A percentile compares a stretch with the other conserved stretches of the same genome.
Evolutionary conservation across 2,888 invertebrate genomes (phyloP).

Genomic region (Zaprionus lineosus): DNA sequence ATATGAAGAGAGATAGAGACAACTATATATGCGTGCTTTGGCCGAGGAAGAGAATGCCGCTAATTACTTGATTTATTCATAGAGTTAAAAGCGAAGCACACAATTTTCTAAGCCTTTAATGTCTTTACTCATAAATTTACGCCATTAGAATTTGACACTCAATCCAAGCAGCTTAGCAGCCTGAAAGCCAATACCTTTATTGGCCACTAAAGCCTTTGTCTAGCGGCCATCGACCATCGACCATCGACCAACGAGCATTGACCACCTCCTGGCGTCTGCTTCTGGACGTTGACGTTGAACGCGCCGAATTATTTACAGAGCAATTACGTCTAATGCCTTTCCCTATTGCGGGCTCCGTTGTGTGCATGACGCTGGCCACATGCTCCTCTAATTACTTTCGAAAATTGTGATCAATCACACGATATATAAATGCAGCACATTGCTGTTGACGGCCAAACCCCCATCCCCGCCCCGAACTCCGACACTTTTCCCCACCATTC

Average conservation of each 20-base stretch:
- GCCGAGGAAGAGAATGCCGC: no score
- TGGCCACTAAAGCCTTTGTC: slow-evolving; percentile 27
- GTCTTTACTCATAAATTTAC: no score
- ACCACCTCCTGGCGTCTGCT: slow-evolving; percentile 17
- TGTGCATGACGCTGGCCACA: slow-evolving; percentile 31
- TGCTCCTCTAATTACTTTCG: slow-evolving; percentile 77
- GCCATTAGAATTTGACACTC: neutral
- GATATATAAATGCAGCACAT: slow-evolving; percentile 46
- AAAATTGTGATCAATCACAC: slow-evolving; percentile 80
- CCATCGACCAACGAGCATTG: no score
- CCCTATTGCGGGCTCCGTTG: neutral
- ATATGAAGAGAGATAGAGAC: no score
- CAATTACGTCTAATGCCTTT: slow-evolving; percentile 70
- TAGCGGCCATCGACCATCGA: no score
- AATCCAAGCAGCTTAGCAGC: neutral
- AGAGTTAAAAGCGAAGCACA: no score
- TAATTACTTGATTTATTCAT: no score
- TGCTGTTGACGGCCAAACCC: slow-evolving; percentile 11
- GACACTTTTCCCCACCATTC: no score
- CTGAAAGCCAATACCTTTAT: slow-evolving; percentile 21
- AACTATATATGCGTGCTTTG: no score
- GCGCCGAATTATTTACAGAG: slow-evolving; percentile 67
- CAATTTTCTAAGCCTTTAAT: no score
- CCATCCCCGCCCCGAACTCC: neutral
- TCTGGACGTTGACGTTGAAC: slow-evolving; percentile 22